phyloP scores from a whole-genome alignment of 2,113 vertebrate genomes.

The Benitochromis conjunctus region DNA sequence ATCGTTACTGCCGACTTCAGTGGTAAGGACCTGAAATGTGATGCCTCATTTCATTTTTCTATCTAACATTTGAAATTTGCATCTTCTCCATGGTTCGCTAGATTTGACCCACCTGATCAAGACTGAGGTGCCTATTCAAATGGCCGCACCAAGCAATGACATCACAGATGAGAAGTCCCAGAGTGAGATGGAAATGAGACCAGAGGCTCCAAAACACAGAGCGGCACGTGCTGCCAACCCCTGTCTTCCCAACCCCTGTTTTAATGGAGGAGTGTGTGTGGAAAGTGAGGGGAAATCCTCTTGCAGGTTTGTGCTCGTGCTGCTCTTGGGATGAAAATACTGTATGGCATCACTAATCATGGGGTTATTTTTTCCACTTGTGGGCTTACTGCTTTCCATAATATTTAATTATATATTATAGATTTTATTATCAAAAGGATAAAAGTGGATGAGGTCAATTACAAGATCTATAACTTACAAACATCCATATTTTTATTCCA shows the following conservation, averaged over 20 bases:
- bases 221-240: slow-evolving; percentile 54
- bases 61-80: not conserved
- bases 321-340: not conserved
- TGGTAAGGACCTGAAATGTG: slow-evolving; percentile 65
- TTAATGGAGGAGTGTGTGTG: slow-evolving; percentile 82
- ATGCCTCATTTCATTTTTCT: not conserved
- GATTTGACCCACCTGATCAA: slow-evolving; percentile 81
- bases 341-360: not conserved
- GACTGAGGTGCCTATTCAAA: slow-evolving; percentile 73
- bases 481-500: not conserved
- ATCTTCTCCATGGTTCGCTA: slow-evolving; percentile 29
- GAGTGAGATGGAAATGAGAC: slow-evolving; percentile 27
- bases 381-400: not conserved
- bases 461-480: not conserved
- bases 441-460: not conserved
- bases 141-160: not conserved
- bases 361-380: not conserved
- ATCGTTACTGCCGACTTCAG: slow-evolving; percentile 83
- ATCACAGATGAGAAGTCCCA: slow-evolving; percentile 21
- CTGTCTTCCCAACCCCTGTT: slow-evolving; percentile 80
- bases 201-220: slow-evolving; percentile 45
- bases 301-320: slow-evolving; percentile 77
- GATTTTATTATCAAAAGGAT: not conserved
- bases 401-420: not conserved
- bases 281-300: slow-evolving; percentile 69